These are phyloP conservation scores for Trissolcus basalis DNA, from an alignment of 1,140 invertebrate species.

Conservation along the genomic window DNA sequence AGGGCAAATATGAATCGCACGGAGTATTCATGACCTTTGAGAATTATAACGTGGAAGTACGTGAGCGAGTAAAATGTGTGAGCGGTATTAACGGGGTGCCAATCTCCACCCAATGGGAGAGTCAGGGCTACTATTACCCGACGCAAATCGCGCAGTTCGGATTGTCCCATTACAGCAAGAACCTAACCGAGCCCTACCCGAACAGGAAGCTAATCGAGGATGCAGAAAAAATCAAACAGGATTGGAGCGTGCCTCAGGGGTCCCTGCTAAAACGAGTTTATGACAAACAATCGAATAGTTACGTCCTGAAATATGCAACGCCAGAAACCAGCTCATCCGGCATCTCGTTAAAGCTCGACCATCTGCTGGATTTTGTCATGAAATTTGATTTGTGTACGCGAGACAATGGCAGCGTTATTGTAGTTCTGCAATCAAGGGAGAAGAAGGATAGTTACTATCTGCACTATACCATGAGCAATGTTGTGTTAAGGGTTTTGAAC, in stretches of 20 bases:
- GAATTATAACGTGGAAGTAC: conserved; percentile 96
- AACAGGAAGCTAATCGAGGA: conserved; percentile 84
- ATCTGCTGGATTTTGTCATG: conserved; percentile 86
- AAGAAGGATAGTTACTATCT: conserved; percentile 86
- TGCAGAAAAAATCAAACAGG: conserved; percentile 79
- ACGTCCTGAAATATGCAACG: conserved; percentile 84
- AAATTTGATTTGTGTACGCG: conserved; percentile 84
- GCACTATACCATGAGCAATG: conserved; percentile 87
- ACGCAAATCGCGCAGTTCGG: conserved; percentile 99
- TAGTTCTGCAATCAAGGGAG: conserved; percentile 86
- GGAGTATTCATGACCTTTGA: conserved; percentile 97
- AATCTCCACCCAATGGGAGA: conserved; percentile 96
- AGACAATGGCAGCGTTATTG: conserved; percentile 87
- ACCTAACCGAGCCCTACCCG: conserved; percentile 87
- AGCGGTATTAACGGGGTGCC: conserved; percentile 94
- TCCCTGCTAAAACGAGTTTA: conserved; percentile 80
- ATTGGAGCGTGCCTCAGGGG: conserved; percentile 82
- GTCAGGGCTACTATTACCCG: conserved; percentile 95
- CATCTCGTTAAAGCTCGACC: conserved; percentile 83
- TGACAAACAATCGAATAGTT: conserved; percentile 77
- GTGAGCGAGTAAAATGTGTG: conserved; percentile 96
- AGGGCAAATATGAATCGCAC: conserved; percentile 89
- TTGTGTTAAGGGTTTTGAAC: conserved; percentile 84
- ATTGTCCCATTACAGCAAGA: conserved; percentile 97
- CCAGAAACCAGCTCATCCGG: conserved; percentile 82